Base-by-base conservation (phyloP, 2,888 invertebrate genomes). In the Eupithecia inturbata region DNA sequence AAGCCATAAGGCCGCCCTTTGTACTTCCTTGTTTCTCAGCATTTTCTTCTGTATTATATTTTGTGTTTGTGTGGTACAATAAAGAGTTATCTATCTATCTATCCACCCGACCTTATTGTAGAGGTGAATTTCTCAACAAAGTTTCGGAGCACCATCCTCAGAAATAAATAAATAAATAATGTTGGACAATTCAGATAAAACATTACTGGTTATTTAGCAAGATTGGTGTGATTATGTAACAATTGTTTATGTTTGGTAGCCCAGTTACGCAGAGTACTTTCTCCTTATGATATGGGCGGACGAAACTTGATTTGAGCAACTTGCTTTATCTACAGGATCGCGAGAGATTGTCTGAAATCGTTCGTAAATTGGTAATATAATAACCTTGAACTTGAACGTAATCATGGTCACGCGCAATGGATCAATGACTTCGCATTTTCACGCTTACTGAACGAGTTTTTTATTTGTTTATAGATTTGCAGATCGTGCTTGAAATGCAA, bases 401-500 rank as follows among this genome's bases (percentile, higher is more conserved):
- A 63, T 75, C 72, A 75, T 72, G 75, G 72, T 71, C 68, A 70
- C 70, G 70, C 41, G 57, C 67, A 68, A 60, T 63, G 63, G 72
- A 70, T 68, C 75, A 70, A 71, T 69, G 74, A 71, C 64, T 67
- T 62, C 1, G 22, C 57, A n/a, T 67, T 39, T 72, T 70, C 64
- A 14, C 60, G 9, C 22, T 63, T 64, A 60, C 57, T 64, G 60
- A 68, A 36, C 12, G 41, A 62, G 39, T 31, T 68, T 70, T 26
- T 79, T 66, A 39, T 77, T 73, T 81, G 84, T 84, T 78, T 89
- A 78, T 88, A 96, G 96, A 95, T 96, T 75, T 97, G 97, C 89
- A 96, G 96, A 69, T 94, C 95, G 70, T 99, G 99, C 89, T 95
- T 98, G 33, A 97, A 97, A 85, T 99, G 99, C 92, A 98, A 97